phyloP scores from a whole-genome alignment of 2,888 invertebrate species.

The Ctena decussata region DNA sequence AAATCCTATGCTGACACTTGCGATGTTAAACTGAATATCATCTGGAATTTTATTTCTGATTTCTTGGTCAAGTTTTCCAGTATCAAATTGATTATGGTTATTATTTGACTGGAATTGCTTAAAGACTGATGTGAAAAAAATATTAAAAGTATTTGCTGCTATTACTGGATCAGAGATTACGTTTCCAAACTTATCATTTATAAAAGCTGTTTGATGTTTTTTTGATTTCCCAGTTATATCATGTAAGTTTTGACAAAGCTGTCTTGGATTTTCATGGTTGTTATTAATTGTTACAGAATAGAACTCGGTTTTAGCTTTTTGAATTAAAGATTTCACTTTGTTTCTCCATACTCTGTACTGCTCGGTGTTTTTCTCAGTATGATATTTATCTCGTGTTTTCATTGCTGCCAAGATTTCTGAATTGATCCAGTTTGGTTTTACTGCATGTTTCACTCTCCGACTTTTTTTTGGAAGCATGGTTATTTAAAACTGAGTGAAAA shows the following conservation, averaged over 20 bases:
- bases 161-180: neutral
- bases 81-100: neutral
- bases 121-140: neutral
- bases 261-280: neutral
- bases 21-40: neutral
- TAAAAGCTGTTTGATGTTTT: neutral
- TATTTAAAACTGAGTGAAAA: neutral
- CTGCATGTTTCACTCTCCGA: neutral
- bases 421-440: neutral
- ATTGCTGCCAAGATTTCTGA: neutral
- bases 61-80: neutral
- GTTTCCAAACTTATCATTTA: neutral
- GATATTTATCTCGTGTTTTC: neutral
- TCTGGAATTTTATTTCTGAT: neutral
- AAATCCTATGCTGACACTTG: neutral
- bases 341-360: neutral
- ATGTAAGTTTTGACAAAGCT: neutral
- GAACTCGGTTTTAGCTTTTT: too few species aligned
- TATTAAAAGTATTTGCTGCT: neutral
- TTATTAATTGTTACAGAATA: too few species aligned
- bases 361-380: neutral
- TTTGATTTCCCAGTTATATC: neutral
- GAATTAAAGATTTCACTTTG: neutral
- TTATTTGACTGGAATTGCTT: neutral
- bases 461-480: neutral